Evolutionary conservation across 1,140 invertebrate species (phyloP).

Genomic region (Temnothorax curvispinosus): DNA sequence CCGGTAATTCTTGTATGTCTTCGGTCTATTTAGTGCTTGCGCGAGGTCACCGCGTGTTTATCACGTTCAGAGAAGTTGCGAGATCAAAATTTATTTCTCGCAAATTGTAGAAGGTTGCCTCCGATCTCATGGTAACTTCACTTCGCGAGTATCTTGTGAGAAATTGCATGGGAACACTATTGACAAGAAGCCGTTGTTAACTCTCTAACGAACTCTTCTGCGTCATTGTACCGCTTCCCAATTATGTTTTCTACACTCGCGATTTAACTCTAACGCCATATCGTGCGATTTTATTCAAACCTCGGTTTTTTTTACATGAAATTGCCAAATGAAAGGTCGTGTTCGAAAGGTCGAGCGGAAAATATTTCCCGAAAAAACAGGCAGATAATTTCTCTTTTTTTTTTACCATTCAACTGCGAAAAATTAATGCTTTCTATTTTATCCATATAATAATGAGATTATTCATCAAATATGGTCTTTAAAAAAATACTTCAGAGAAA

Average conservation of each 20-base stretch:
- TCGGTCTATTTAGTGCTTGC: slow-evolving; percentile 3
- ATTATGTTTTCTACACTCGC: background rate
- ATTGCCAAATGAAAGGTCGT: background rate
- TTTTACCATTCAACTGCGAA: background rate
- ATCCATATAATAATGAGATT: background rate
- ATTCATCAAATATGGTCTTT: background rate
- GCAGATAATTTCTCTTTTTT: background rate
- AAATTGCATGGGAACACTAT: slow-evolving; percentile 20
- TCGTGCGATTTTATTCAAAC: background rate
- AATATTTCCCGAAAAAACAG: background rate
- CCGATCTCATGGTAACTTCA: background rate
- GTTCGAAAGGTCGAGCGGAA: background rate
- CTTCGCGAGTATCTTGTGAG: background rate
- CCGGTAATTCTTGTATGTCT: slow-evolving; percentile 9
- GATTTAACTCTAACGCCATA: background rate
- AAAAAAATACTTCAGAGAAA: background rate
- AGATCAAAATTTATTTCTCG: slow-evolving; percentile 33
- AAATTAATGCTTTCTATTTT: background rate
- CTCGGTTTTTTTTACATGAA: background rate
- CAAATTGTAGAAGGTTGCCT: background rate
- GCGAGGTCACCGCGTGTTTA: slow-evolving; percentile 4
- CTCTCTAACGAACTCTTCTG: slow-evolving; percentile 19
- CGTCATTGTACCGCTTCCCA: background rate
- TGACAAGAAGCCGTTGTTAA: slow-evolving; percentile 33
- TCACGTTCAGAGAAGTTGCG: background rate